Evolutionary conservation across 1,140 invertebrate species (phyloP), one percentile per base, ranked within the genome.

Genomic region (Pseudomyrmex sp.): DNA sequence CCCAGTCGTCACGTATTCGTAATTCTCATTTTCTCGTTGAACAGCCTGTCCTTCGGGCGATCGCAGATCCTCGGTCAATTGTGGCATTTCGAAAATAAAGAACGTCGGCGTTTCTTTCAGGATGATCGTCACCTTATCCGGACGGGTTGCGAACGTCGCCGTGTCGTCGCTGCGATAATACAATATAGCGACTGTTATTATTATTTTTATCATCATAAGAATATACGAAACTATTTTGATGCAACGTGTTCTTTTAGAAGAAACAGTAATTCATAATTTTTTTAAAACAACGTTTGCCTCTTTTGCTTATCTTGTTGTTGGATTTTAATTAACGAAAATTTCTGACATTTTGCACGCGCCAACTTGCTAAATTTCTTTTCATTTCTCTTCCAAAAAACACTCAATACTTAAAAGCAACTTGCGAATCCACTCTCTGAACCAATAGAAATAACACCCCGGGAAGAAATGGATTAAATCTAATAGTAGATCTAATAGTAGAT

Each of bases 71-170:
- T 94, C 96, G 0, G 96, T 96, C 79, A 95, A 94, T 85, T 96
- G 96, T 0, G 95, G 95, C 69, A 96, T 89, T 76, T 97, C 96
- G 82, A 96, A 96, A 2, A 97, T 85, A 66, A 96, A 95, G 35
- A 94, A 90, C 0, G 96, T 96, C 52, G 96, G 95, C 0, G 96
- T 97, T 92, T 97, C 97, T 63, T 93, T 95, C 0, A 97, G 91
- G 1, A 94, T 93, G 5, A 97, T 92, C 72, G 94, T 96, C 58
- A 97, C 95, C 84, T 94, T 94, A 26, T 95, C 89, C 9, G 95
- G 95, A 54, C 92, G 94, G 20, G 88, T 91, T 3, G 65, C 85
- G 85, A 79, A 84, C 9, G 90, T 59, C 20, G 73, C 75, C 2
- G 87, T 85, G 62, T 91, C 88, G 15, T 73, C 46, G 9, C 90